Evolutionary conservation across 2,888 invertebrate genomes (phyloP).

Genomic region (Caenorhabditis doughertyi): DNA sequence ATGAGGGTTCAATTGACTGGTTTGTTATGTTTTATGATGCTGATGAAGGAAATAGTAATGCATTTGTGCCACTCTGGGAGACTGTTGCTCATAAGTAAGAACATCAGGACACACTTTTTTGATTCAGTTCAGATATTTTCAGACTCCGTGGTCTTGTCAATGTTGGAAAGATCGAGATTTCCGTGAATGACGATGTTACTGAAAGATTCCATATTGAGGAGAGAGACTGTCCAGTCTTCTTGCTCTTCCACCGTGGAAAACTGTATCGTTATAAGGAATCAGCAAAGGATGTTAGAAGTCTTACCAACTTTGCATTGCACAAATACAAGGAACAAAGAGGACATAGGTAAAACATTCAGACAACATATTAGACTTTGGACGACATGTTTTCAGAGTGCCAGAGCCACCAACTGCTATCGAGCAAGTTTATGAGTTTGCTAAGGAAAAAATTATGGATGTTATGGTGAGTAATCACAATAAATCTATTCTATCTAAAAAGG

Average conservation of each 20-base stretch:
- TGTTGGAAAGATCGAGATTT: conserved; percentile 81
- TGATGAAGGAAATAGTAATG: conserved; percentile 80
- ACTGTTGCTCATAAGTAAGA: conserved; percentile 82
- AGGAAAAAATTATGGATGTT: conserved; percentile 79
- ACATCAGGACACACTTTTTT: not conserved
- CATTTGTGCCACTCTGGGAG: conserved; percentile 82
- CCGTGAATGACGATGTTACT: conserved; percentile 82
- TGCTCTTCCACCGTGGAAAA: conserved; percentile 82
- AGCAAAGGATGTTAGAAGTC: conserved; percentile 81
- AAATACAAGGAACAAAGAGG: conserved; percentile 81
- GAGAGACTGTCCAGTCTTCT: conserved; percentile 82
- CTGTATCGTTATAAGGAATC: conserved; percentile 82
- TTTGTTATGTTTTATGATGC: conserved; percentile 83
- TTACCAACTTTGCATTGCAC: conserved; percentile 81
- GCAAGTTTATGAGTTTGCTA: conserved; percentile 81
- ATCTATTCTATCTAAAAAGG: not conserved
- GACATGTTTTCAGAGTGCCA: conserved; percentile 79
- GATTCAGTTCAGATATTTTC: conserved; percentile 18
- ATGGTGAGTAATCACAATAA: no score
- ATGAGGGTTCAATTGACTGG: conserved; percentile 82
- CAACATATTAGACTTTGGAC: not conserved
- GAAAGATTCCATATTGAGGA: conserved; percentile 82
- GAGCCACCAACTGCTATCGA: conserved; percentile 82
- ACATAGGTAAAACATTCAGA: conserved; percentile 53
- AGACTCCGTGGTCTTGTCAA: conserved; percentile 82